Conservation (phyloP, 2,888 invertebrate species). For the Pyrochroa serraticornis region DNA sequence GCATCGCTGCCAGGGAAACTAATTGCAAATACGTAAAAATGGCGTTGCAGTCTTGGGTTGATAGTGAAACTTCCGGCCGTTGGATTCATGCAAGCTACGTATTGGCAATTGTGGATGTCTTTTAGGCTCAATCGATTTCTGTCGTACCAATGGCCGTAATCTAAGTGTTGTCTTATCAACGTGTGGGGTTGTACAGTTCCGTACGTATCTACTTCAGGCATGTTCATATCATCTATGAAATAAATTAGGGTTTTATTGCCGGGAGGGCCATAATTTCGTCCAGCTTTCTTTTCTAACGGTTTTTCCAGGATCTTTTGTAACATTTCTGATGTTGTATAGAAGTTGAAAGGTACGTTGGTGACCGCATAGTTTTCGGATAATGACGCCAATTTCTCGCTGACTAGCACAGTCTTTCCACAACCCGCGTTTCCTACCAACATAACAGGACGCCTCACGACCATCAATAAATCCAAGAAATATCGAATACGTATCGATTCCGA, state of each 20-base stretch:
- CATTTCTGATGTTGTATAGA: conserved; percentile 95
- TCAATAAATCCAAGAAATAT: conserved; percentile 87
- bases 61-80: conserved; percentile 97
- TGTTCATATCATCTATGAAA: conserved; percentile 97
- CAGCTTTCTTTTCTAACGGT: conserved; percentile 93
- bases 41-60: conserved; percentile 89
- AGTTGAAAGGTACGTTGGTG: conserved; percentile 94
- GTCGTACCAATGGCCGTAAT: conserved; percentile 96
- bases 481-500: conserved; percentile 89
- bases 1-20: conserved; percentile 80
- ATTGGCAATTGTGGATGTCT: conserved; percentile 96
- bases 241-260: conserved; percentile 92
- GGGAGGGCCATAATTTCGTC: conserved; percentile 93
- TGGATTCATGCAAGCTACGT: conserved; percentile 97
- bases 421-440: conserved; percentile 95
- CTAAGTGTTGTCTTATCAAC: conserved; percentile 91
- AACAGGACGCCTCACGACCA: conserved; percentile 87
- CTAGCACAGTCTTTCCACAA: conserved; percentile 89
- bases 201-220: conserved; percentile 91
- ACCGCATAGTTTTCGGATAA: conserved; percentile 87
- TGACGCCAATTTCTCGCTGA: conserved; percentile 72
- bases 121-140: conserved; percentile 86
- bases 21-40: conserved; percentile 88
- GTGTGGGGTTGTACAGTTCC: conserved; percentile 98
- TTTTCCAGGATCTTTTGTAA: conserved; percentile 91